A percentile compares a stretch with the other conserved stretches of the same genome.
Evolutionary conservation across 2,113 vertebrate species (phyloP).

Genomic region (Mungos mungo): DNA sequence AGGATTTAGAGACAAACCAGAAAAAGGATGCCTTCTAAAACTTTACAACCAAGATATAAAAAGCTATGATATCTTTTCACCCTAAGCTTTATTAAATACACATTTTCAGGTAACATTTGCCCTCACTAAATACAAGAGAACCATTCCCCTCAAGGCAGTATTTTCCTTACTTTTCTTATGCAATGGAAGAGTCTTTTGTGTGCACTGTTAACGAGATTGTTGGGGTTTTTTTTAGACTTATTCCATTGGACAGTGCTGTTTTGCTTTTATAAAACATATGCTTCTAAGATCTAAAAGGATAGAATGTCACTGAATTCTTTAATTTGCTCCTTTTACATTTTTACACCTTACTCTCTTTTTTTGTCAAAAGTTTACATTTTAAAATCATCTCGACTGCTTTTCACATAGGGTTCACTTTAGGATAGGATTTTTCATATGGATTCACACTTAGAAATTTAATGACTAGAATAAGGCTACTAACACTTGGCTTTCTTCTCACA

Average conservation of each 20-base stretch:
- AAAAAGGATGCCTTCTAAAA: background rate
- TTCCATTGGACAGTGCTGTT: conserved; percentile 61
- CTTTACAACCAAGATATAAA: background rate
- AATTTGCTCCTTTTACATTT: conserved; percentile 76
- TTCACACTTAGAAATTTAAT: conserved; percentile 78
- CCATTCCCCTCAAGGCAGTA: background rate
- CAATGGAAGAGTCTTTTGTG: conserved; percentile 33
- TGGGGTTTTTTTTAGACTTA: conserved; percentile 39
- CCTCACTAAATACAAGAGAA: background rate
- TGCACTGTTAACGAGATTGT: conserved; percentile 42
- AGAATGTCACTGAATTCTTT: conserved; percentile 68
- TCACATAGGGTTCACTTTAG: conserved; percentile 71
- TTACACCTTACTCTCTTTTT: conserved; percentile 61
- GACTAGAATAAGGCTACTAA: conserved; percentile 76
- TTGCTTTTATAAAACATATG: conserved; percentile 73
- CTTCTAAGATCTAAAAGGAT: conserved; percentile 68
- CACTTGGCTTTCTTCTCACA: conserved; percentile 75
- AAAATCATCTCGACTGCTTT: conserved; percentile 57
- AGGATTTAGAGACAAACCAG: background rate
- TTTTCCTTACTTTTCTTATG: conserved; percentile 46
- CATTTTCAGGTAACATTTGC: conserved; percentile 20
- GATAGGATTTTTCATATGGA: conserved; percentile 71
- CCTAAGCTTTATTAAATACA: background rate
- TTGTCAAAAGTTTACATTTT: conserved; percentile 73
- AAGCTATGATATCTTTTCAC: background rate